Evolutionary conservation across 2,113 vertebrate genomes (phyloP).

Genomic region (Prionailurus bengalensis): DNA sequence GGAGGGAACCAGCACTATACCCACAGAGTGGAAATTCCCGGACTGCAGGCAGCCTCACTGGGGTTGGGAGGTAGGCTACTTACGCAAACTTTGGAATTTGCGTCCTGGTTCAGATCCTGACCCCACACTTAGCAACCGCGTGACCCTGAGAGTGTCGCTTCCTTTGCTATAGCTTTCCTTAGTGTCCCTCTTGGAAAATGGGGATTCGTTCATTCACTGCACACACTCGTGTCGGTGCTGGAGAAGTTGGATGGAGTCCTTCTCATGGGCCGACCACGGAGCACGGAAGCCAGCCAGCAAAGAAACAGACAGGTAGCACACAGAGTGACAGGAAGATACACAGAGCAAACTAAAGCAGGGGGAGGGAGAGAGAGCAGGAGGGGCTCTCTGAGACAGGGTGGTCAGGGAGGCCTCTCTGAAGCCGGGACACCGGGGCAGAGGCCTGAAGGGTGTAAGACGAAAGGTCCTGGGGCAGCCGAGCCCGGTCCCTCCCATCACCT

Average conservation of each 20-base stretch:
- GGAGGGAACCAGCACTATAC: not conserved
- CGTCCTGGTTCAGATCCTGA: not conserved
- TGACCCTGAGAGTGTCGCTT: not conserved
- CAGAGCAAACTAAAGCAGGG: rapidly evolving
- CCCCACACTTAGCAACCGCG: too few species aligned
- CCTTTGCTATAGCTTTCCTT: not conserved
- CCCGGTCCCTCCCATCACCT: not conserved
- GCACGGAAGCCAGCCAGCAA: not conserved
- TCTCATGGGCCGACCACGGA: rapidly evolving
- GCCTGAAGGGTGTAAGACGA: not conserved
- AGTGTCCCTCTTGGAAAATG: rapidly evolving
- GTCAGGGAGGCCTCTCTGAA: not conserved
- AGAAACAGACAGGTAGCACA: not conserved
- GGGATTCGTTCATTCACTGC: not conserved
- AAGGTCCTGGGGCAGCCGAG: not conserved
- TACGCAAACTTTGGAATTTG: not conserved
- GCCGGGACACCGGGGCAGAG: not conserved
- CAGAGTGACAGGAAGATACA: not conserved
- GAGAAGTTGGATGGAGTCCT: not conserved
- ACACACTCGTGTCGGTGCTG: rapidly evolving
- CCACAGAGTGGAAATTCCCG: not conserved
- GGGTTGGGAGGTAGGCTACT: not conserved
- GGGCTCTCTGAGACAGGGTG: not conserved
- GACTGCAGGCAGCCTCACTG: rapidly evolving
- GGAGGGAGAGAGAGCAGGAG: too few species aligned